phyloP scores from a whole-genome alignment of 2,113 vertebrate genomes.

The Oceanites oceanicus region DNA sequence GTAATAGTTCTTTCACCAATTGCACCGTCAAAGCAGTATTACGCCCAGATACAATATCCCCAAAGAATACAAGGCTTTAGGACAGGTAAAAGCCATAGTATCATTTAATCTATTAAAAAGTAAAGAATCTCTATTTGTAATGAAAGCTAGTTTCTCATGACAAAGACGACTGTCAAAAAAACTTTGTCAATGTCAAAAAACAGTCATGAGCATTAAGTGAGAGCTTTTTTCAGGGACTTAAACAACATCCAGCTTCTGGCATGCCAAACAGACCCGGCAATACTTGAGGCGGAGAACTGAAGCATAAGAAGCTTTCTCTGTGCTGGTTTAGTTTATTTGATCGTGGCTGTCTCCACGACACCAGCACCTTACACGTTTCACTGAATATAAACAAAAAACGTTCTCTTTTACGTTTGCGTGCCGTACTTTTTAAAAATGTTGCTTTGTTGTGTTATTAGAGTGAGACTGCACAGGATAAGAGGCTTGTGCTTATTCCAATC shows the following conservation, averaged over 20 bases:
- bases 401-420: neutral
- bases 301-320: neutral
- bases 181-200: neutral
- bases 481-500: neutral
- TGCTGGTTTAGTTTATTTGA: neutral
- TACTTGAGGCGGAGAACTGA: neutral
- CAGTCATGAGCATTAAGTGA: neutral
- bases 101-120: neutral
- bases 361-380: neutral
- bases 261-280: neutral
- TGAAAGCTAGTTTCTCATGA: neutral
- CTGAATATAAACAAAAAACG: neutral
- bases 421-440: neutral
- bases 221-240: neutral
- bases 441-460: neutral
- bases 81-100: neutral
- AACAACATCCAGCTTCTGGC: neutral
- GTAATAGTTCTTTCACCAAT: neutral
- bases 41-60: neutral
- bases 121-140: neutral
- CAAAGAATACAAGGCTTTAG: neutral
- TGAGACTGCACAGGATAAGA: neutral
- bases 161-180: neutral
- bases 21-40: neutral
- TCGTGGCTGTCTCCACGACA: neutral